Base-by-base conservation (phyloP, 2,888 invertebrate species). In the Sphaeridia pumilis region DNA sequence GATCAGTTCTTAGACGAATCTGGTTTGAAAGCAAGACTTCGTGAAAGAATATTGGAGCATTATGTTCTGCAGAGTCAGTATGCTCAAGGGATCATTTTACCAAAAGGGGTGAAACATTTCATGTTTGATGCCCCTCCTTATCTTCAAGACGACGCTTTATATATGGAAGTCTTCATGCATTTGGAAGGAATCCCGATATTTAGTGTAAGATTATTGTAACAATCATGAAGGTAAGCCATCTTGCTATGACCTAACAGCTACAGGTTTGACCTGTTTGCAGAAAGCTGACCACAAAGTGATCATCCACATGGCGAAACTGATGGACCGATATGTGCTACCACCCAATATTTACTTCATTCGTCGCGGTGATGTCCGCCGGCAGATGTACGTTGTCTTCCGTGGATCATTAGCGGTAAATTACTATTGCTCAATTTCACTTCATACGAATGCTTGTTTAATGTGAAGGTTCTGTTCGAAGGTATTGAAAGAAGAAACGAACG, bases 91-190 rank as follows among this genome's bases (percentile, higher is more conserved):
- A 54, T 58, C 5, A 41, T 20, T 38, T 26, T 56, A 4, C 49
- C 55, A 12, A 4, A 24, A n/a, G 46, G 36, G 1, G 25, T 45
- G 1, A 41, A 42, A 12, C 58, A 61, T 44, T 42, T 60, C 5
- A 58, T 64, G 60, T 58, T 56, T 25, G 64, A 64, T 31, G 51
- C 60, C 20, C 64, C 64, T 1, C 53, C 55, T 2, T 64, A 60
- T 47, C 45, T 64, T 7, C 46, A 56, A 20, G 51, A 61, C 12
- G 64, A 64, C 52, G 58, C 55, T 12, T 42, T 64, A 4, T 60
- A 56, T 21, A 34, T 57, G 25, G 60, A 60, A 45, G 59, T 55
- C 2, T 28, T 46, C 7, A 53, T 58, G 10, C 48, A 59, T 25
- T 36, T 64, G 3, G 64, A 64, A 41, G 61, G 38, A 38, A 53